Percentiles rank a stretch among this genome's conserved stretches.
These are phyloP conservation scores for Sebastes ruberrimus DNA, from an alignment of 2,797 vertebrate species.

Conservation along the genomic window DNA sequence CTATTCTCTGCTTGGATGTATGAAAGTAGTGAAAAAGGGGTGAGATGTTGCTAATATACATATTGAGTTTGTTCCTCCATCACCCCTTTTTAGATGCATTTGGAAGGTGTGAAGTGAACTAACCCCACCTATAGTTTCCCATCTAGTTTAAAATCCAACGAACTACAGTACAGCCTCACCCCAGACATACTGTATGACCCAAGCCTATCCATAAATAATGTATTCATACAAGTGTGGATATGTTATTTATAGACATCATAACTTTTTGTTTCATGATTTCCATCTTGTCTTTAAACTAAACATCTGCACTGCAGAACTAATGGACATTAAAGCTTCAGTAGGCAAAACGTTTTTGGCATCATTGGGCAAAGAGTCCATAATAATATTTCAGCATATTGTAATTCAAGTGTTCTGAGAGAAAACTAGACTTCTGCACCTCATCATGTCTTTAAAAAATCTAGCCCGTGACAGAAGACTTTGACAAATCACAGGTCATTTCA, in stretches of 20 bases:
- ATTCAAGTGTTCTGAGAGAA: too few relatives aligned
- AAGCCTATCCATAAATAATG: background rate
- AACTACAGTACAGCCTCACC: background rate
- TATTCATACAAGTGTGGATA: background rate
- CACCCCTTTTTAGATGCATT: background rate
- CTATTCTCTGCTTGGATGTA: background rate
- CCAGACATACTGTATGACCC: background rate
- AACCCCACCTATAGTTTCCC: background rate
- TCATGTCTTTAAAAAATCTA: background rate
- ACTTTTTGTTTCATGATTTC: background rate
- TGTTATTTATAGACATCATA: background rate
- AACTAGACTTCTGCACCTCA: background rate
- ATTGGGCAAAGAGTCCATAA: too few relatives aligned
- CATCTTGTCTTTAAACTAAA: background rate
- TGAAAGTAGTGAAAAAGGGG: background rate
- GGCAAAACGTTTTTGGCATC: too few relatives aligned
- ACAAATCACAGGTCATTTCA: background rate
- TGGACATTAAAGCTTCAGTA: too few relatives aligned
- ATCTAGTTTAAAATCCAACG: background rate
- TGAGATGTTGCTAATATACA: background rate
- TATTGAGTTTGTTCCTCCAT: background rate
- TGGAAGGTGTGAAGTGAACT: background rate
- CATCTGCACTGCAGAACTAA: background rate
- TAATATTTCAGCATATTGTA: too few relatives aligned
- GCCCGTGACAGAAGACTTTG: background rate